A percentile compares a stretch with the other conserved stretches of the same genome.
Evolutionary conservation across 2,888 invertebrate species (phyloP).

Genomic region (Arenicola marina): DNA sequence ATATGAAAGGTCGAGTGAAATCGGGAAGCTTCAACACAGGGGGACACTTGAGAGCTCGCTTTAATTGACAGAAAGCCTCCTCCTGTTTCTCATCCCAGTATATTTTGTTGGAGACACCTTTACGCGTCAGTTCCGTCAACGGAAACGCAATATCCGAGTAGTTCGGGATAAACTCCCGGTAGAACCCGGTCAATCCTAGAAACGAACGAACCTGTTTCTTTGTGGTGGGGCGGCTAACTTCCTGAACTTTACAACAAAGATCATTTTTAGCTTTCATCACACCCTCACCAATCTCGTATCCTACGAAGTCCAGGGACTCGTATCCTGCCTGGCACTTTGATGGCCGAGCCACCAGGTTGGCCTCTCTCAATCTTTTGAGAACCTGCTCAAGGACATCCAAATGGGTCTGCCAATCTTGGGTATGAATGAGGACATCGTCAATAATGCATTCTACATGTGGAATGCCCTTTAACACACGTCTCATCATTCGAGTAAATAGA

Average conservation of each 20-base stretch:
- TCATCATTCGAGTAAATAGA: conserved; percentile 5
- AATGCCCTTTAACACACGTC: not conserved
- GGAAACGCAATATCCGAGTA: conserved; percentile 26
- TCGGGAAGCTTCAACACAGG: conserved; percentile 27
- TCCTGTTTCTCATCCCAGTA: conserved; percentile 10
- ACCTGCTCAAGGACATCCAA: not conserved
- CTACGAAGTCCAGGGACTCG: not conserved
- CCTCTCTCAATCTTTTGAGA: not conserved
- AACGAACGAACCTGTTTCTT: conserved; percentile 5
- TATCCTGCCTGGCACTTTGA: not conserved
- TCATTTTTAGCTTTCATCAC: not conserved
- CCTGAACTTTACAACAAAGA: not conserved
- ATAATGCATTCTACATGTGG: not conserved
- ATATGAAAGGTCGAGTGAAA: conserved; percentile 16
- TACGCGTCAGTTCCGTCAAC: conserved; percentile 30
- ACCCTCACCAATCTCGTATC: not conserved
- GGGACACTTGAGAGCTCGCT: not conserved
- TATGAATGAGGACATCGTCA: conserved; percentile 3
- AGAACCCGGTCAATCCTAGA: not conserved
- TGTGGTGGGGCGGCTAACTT: not conserved
- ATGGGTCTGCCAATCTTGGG: not conserved
- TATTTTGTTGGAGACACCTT: conserved; percentile 21
- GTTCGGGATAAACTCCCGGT: conserved; percentile 25
- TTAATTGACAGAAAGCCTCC: not conserved
- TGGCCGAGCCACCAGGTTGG: not conserved